Conservation (phyloP, 2,113 vertebrate genomes). For the Xiphorhynchus elegans region DNA sequence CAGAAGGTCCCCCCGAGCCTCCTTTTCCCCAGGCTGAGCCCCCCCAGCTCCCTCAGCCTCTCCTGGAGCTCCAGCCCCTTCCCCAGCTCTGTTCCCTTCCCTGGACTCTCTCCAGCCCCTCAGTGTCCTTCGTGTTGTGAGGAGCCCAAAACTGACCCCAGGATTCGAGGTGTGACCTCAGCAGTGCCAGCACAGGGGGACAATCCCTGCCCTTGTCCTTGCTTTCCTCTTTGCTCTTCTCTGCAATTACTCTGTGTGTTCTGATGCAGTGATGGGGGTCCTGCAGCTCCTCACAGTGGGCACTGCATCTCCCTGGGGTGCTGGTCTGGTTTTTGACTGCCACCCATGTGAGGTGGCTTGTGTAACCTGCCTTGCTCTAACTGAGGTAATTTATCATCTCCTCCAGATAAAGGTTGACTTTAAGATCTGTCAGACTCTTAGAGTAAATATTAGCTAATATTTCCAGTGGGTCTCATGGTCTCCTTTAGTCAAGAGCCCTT, state of each 20-base stretch:
- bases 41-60: background rate
- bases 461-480: background rate
- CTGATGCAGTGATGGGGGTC: background rate
- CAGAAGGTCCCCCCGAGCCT: background rate
- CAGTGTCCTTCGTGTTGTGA: background rate
- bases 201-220: background rate
- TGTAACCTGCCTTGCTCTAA: background rate
- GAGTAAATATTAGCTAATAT: background rate
- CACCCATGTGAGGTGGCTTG: rapidly evolving
- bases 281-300: background rate
- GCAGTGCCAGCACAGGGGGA: background rate
- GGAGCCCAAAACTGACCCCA: background rate
- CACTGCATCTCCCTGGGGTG: background rate
- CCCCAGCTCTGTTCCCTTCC: background rate
- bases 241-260: background rate
- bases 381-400: background rate
- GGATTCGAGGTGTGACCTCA: background rate
- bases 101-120: background rate
- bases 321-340: background rate
- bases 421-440: background rate
- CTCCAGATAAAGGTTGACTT: background rate
- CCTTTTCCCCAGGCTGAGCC: background rate
- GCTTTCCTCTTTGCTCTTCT: background rate
- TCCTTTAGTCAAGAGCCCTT: background rate
- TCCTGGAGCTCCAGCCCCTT: background rate